A percentile compares a stretch with the other conserved stretches of the same genome.
Evolutionary conservation across 2,797 vertebrate species (phyloP).

Genomic region (Tokudaia tokunoshimensis): DNA sequence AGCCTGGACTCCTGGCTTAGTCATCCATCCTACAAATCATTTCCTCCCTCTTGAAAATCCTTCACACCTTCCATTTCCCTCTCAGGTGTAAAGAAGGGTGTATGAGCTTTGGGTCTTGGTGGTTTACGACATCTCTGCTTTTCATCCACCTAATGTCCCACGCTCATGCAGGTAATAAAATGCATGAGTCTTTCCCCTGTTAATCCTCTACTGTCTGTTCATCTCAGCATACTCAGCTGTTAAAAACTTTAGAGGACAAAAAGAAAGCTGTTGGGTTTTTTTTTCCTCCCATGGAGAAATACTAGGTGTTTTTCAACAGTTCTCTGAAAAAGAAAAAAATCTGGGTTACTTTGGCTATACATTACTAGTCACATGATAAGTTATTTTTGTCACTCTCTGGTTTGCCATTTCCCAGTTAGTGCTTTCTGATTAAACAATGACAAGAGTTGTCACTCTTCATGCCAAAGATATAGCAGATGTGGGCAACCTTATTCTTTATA

Average conservation of each 20-base stretch:
- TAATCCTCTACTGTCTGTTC: not conserved
- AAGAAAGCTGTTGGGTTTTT: not conserved
- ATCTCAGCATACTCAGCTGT: not conserved
- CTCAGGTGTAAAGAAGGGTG: not conserved
- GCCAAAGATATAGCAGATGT: not conserved
- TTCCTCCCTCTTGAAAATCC: not conserved
- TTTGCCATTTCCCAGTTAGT: not conserved
- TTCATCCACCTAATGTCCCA: rapidly evolving
- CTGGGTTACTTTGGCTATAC: constrained; percentile 25
- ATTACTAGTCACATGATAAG: not conserved
- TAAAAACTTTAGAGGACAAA: not conserved
- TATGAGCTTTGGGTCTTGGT: not conserved
- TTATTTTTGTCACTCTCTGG: constrained; percentile 24
- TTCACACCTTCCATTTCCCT: not conserved
- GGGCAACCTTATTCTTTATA: not conserved
- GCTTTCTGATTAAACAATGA: constrained; percentile 29
- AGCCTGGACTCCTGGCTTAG: not conserved
- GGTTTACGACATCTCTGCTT: not conserved
- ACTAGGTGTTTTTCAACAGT: not conserved
- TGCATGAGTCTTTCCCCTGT: not conserved
- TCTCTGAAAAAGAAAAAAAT: not conserved
- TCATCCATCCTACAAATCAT: not conserved
- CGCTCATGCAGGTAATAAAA: not conserved
- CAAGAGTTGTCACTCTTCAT: not conserved
- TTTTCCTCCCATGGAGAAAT: not conserved